phyloP scores from a whole-genome alignment of 2,113 vertebrate genomes.

The Camarhynchus parvulus region DNA sequence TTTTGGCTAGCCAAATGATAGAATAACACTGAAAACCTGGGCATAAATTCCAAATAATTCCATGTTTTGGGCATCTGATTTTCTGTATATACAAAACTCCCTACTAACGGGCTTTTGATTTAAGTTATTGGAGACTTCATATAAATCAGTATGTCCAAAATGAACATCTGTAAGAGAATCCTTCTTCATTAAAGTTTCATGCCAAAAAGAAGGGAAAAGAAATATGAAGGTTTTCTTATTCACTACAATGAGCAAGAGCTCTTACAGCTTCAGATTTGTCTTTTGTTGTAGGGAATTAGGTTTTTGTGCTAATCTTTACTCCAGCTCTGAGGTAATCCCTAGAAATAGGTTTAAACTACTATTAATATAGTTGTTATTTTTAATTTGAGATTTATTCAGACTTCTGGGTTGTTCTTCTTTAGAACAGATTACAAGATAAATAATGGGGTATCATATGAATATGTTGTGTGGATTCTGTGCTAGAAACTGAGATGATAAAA shows the following conservation, averaged over 20 bases:
- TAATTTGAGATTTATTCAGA: background rate
- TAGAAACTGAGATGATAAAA: background rate
- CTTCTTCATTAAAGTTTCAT: background rate
- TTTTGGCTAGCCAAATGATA: background rate
- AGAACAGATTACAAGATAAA: background rate
- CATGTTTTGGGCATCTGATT: background rate
- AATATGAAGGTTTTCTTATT: background rate
- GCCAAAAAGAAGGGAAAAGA: background rate
- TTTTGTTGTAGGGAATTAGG: background rate
- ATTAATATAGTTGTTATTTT: background rate
- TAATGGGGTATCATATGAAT: background rate
- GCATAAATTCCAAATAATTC: background rate
- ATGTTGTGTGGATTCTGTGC: background rate
- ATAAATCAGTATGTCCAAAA: background rate
- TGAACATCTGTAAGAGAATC: background rate
- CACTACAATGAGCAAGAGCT: background rate
- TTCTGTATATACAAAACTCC: background rate
- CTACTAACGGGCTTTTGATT: background rate
- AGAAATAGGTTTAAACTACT: background rate
- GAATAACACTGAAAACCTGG: background rate
- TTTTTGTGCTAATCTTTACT: constrained; percentile 16
- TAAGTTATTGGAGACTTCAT: background rate
- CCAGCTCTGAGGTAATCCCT: background rate
- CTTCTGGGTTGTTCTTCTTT: background rate
- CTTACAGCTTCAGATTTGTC: background rate